These are phyloP conservation scores for Hiodon tergisus DNA, from an alignment of 2,113 vertebrate species.

Conservation along the genomic window DNA sequence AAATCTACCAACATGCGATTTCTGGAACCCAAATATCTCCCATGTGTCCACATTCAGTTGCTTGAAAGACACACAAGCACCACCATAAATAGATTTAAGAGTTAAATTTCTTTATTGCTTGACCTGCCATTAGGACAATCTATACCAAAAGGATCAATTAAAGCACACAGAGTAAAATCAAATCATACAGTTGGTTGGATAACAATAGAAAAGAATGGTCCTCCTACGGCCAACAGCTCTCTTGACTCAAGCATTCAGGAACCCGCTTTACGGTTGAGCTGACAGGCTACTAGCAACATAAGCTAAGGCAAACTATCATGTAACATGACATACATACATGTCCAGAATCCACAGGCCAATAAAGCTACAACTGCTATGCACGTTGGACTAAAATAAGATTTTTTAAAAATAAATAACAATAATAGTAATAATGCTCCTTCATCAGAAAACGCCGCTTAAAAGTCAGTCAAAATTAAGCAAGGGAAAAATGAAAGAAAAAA, in stretches of 20 bases:
- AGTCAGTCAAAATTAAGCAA: no score
- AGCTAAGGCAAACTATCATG: conserved; percentile 75
- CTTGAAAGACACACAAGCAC: conserved; percentile 5
- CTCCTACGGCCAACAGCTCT: conserved; percentile 73
- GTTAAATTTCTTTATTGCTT: conserved; percentile 89
- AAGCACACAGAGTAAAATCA: conserved; percentile 84
- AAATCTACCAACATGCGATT: no score
- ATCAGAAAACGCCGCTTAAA: conserved; percentile 61
- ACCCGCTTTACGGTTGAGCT: conserved; percentile 62
- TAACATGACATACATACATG: conserved; percentile 66
- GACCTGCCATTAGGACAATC: conserved; percentile 92
- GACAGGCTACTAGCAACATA: conserved; percentile 68
- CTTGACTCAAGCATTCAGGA: conserved; percentile 60
- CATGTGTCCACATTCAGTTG: not conserved
- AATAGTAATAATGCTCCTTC: conserved; percentile 43
- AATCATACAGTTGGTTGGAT: conserved; percentile 73
- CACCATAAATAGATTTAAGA: conserved; percentile 18
- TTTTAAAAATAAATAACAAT: no score
- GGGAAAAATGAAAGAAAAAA: conserved; percentile 49
- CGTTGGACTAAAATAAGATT: conserved; percentile 48
- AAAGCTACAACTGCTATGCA: conserved; percentile 65
- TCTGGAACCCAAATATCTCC: not conserved
- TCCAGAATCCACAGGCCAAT: conserved; percentile 62
- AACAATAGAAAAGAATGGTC: conserved; percentile 87
- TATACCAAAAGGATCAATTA: conserved; percentile 90